These are phyloP conservation scores for Cephus nigrinus DNA, from an alignment of 2,888 invertebrate species.

Conservation along the genomic window DNA sequence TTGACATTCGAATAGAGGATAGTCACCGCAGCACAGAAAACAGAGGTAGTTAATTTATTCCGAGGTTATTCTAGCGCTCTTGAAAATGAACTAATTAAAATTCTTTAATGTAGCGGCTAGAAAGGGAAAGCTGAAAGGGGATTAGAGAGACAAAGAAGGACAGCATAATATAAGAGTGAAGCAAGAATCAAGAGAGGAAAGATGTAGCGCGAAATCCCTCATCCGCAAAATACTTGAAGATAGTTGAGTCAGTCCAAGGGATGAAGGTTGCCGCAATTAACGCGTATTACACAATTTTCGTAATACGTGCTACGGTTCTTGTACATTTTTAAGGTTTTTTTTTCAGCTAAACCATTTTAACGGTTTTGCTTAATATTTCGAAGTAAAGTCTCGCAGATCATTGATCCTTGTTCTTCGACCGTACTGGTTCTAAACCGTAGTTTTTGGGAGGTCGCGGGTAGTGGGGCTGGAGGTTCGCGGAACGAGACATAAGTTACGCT, in stretches of 20 bases:
- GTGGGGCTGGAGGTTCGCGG: background rate
- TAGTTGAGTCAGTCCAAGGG: background rate
- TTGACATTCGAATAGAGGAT: background rate
- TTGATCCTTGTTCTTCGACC: background rate
- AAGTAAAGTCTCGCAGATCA: background rate
- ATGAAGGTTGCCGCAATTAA: background rate
- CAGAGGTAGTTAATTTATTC: conserved; percentile 7
- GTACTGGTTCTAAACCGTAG: background rate
- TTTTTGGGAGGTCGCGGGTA: background rate
- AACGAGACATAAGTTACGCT: conserved; percentile 25
- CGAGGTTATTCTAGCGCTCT: conserved; percentile 7
- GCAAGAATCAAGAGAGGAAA: conserved; percentile 13
- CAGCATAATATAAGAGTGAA: conserved; percentile 8
- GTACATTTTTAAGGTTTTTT: background rate
- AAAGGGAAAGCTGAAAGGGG: conserved; percentile 5
- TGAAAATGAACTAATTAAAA: conserved; percentile 19
- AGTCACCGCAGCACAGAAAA: background rate
- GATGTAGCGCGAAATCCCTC: conserved; percentile 21
- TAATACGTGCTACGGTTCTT: background rate
- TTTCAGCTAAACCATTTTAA: background rate
- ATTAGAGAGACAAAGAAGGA: conserved; percentile 4
- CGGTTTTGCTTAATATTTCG: background rate
- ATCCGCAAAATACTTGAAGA: background rate
- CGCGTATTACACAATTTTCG: background rate
- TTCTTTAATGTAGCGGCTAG: conserved; percentile 1